phyloP scores from a whole-genome alignment of 2,113 vertebrate species.

The Carassius auratus region DNA sequence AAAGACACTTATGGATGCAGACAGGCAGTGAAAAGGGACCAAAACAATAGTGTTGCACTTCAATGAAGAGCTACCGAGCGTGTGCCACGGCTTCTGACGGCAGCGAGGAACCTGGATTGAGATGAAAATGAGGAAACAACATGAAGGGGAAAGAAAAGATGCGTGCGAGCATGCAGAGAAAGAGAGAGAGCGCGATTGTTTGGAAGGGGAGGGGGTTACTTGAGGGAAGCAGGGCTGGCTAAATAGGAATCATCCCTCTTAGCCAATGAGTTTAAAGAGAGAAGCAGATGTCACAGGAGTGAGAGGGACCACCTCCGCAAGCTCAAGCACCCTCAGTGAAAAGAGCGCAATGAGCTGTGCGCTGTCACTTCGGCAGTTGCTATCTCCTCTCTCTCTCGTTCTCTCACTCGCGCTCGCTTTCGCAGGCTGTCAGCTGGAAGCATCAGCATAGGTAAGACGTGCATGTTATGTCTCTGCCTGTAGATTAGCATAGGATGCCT shows the following conservation, averaged over 20 bases:
- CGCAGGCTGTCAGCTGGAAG: constrained; percentile 50
- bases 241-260: constrained; percentile 77
- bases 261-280: constrained; percentile 79
- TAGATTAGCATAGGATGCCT: constrained; percentile 23
- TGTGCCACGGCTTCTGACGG: not conserved
- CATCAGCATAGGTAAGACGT: constrained; percentile 38
- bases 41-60: constrained; percentile 31
- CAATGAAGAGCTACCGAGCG: constrained; percentile 10
- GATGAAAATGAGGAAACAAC: constrained; percentile 13
- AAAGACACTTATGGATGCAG: constrained; percentile 36
- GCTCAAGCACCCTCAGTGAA: constrained; percentile 70
- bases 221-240: constrained; percentile 72
- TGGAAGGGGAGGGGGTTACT: constrained; percentile 67
- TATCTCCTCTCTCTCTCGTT: constrained; percentile 30
- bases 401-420: constrained; percentile 53
- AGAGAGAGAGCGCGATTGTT: constrained; percentile 52
- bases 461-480: constrained; percentile 10
- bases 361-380: constrained; percentile 55
- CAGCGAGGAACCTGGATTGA: not conserved
- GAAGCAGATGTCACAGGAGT: constrained; percentile 79
- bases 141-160: not conserved
- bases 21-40: not conserved
- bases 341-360: constrained; percentile 67
- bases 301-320: constrained; percentile 74
- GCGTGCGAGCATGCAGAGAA: not conserved